Base-by-base conservation (phyloP, 1,140 invertebrate species). In the Amyelois transitella region DNA sequence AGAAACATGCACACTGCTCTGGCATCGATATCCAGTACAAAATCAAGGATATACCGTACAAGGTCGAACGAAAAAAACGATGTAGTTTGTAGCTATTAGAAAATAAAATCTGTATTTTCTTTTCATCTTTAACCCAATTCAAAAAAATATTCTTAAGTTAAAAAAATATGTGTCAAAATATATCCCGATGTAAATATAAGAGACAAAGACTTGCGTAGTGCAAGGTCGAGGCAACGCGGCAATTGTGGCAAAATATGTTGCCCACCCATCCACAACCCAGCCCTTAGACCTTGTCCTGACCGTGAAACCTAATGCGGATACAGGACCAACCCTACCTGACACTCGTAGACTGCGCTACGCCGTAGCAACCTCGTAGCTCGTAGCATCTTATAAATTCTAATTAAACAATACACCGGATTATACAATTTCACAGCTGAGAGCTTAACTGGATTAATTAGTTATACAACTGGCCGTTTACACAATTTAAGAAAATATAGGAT, bases 281-380 rank as follows among this genome's bases (percentile, higher is more conserved):
- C 51, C 47, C 24, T 57, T 66, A 75, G 77, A 77, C 78, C 81
- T 84, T 81, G 77, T 69, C 70, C 70, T 84, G 81, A 81, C 78
- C 81, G 75, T 82, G 77, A 81, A 80, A 70, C 25, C 17, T 38
- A 22, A n/a, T 45, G 52, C 52, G 43, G 18, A 28, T 18, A 43
- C 14, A 19, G 28, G 45, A 21, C 45, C 20, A 21, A 21, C 45
- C 19, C 18, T 48, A 48, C 19, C 45, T 19, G 45, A 48, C 12
- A 48, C 45, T 48, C 45, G 45, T 48, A 48, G 45, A 48, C 18
- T 21, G 12, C 19, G 45, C 45, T 48, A 48, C 45, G 45, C 45
- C 45, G 54, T 48, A 50, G 32, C 54, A 28, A 32, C 20, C 18
- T 45, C 53, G 53, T 51, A 38, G 44, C 7, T 20, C 32, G 24